Conservation (phyloP, 2,797 vertebrate species). For the Coilia nasus region DNA sequence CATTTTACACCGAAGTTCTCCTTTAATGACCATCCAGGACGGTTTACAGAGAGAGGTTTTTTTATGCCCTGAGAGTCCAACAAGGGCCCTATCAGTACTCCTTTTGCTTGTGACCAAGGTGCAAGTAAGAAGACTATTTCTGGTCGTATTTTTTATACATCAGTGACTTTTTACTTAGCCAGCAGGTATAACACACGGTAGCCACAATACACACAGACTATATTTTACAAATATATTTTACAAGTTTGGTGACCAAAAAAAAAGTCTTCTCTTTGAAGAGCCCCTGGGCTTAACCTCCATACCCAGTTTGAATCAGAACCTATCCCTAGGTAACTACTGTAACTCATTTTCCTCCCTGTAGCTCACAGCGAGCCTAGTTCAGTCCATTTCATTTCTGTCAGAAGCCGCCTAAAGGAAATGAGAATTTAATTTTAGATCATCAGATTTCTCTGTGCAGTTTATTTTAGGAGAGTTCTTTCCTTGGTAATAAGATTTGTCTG, state of each 20-base stretch:
- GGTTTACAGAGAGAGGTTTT: no score
- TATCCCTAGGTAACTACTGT: background rate
- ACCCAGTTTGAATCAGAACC: background rate
- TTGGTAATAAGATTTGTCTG: background rate
- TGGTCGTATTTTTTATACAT: no score
- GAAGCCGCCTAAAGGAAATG: background rate
- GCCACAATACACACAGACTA: no score
- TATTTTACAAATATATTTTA: no score
- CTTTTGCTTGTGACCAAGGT: no score
- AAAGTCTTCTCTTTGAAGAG: background rate
- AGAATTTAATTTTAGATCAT: conserved; percentile 6
- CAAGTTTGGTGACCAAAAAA: background rate
- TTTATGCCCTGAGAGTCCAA: no score
- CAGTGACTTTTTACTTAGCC: no score
- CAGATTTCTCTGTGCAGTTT: background rate
- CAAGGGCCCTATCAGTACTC: no score
- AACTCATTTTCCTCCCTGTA: background rate
- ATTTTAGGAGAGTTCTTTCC: background rate
- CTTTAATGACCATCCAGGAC: no score
- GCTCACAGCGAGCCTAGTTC: background rate
- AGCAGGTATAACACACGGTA: no score
- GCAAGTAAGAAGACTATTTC: no score
- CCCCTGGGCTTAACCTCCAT: background rate
- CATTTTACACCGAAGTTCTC: no score
- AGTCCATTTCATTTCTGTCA: background rate